Conservation (phyloP, 1,140 invertebrate species). For the Oryctes rhinoceros region DNA sequence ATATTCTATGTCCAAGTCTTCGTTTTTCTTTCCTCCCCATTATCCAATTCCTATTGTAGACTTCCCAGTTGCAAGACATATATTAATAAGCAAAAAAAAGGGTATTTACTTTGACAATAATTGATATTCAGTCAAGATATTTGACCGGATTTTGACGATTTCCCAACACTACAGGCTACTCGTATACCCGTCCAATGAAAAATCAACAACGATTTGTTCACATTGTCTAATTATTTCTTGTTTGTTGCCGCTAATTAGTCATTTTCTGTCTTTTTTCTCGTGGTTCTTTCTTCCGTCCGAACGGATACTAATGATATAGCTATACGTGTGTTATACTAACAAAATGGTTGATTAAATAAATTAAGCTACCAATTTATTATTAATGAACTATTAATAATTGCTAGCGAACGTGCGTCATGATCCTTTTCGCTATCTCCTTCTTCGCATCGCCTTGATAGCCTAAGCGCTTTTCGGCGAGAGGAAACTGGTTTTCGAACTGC, state of each 20-base stretch:
- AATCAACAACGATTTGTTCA: conserved; percentile 26
- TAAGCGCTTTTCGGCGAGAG: background rate
- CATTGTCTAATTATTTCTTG: conserved; percentile 35
- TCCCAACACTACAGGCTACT: too few relatives aligned
- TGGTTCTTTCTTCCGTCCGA: background rate
- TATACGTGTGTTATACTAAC: conserved; percentile 20
- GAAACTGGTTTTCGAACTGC: conserved; percentile 1
- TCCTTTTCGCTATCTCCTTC: conserved; percentile 14
- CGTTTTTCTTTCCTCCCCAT: too few relatives aligned
- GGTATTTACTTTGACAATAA: too few relatives aligned
- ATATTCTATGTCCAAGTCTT: too few relatives aligned
- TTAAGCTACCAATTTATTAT: conserved; percentile 38
- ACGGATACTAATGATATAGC: conserved; percentile 32
- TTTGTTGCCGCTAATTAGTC: conserved; percentile 32
- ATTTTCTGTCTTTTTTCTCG: conserved; percentile 4
- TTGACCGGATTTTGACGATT: too few relatives aligned
- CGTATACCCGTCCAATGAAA: background rate
- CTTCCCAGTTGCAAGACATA: too few relatives aligned
- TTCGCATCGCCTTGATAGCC: background rate
- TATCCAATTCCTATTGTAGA: too few relatives aligned
- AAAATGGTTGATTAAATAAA: conserved; percentile 38
- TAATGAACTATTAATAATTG: conserved; percentile 37
- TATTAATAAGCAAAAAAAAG: background rate
- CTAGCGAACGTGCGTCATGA: background rate
- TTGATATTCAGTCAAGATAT: too few relatives aligned